Evolutionary conservation across 23 tunicate genomes (phyloP).

Genomic region (Trididemnum miniatum): DNA sequence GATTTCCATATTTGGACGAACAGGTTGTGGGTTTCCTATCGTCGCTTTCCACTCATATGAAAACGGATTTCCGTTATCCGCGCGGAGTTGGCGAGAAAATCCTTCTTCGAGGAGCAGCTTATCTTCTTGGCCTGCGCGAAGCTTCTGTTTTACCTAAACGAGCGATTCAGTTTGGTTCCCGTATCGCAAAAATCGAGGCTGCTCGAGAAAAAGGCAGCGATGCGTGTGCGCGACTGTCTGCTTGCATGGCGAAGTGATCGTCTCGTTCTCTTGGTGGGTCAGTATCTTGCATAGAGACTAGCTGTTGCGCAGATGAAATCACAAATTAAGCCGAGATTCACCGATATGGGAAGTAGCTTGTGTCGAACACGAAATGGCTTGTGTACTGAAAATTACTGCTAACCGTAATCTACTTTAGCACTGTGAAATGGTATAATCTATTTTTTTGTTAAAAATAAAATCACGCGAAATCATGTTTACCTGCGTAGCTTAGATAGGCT

Average conservation of each 20-base stretch:
- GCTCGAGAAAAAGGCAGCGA: conserved; percentile 79
- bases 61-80: conserved; percentile 43
- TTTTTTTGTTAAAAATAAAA: too few relatives aligned
- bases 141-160: conserved; percentile 80
- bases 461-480: too few relatives aligned
- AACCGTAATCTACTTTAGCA: too few relatives aligned
- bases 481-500: too few relatives aligned
- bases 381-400: too few relatives aligned
- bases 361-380: too few relatives aligned
- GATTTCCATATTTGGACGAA: conserved; percentile 90
- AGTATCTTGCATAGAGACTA: too few relatives aligned
- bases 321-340: too few relatives aligned
- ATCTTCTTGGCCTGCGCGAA: conserved; percentile 53
- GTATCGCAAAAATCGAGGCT: conserved; percentile 80
- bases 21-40: conserved; percentile 53
- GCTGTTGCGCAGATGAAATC: too few relatives aligned
- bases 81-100: conserved; percentile 91
- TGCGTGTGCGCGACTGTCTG: conserved; percentile 43
- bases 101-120: conserved; percentile 73
- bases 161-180: conserved; percentile 97
- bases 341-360: too few relatives aligned
- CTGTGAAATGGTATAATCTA: too few relatives aligned
- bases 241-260: not conserved
- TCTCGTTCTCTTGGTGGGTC: too few relatives aligned
- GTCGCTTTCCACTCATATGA: conserved; percentile 36